Percentiles rank a stretch among this genome's conserved stretches.
Evolutionary conservation across 2,888 invertebrate species (phyloP).

Genomic region (Tenthredo mesomela): DNA sequence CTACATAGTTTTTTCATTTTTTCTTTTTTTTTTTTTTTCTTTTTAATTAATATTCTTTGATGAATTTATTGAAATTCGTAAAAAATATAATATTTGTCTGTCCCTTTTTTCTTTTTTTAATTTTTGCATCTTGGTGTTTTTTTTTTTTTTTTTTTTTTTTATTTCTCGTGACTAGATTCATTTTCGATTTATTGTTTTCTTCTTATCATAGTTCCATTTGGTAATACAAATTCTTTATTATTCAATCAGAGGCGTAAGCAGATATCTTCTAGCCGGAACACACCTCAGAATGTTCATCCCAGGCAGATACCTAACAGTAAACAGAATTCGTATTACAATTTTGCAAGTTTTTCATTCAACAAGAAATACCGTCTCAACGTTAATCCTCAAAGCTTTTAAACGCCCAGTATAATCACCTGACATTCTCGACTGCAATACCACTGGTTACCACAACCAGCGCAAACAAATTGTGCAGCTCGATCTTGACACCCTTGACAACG

Average conservation of each 20-base stretch:
- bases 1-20: not conserved
- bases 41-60: not conserved
- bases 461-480: constrained; percentile 91
- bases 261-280: constrained; percentile 84
- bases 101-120: constrained; percentile 39
- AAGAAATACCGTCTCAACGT: not conserved
- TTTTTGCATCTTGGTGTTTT: constrained; percentile 52
- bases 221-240: constrained; percentile 49
- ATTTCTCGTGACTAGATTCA: constrained; percentile 74
- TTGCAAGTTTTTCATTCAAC: not conserved
- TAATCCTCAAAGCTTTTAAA: not conserved
- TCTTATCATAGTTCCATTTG: constrained; percentile 53
- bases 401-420: constrained; percentile 83
- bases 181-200: constrained; percentile 65
- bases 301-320: constrained; percentile 86
- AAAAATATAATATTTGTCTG: constrained; percentile 58
- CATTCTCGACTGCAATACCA: constrained; percentile 97
- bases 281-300: constrained; percentile 93
- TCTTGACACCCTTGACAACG: constrained; percentile 93
- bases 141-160: constrained; percentile 32
- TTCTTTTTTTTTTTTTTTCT: not conserved
- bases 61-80: constrained; percentile 53
- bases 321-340: constrained; percentile 38
- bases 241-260: not conserved
- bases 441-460: constrained; percentile 94